Conservation (phyloP, 2,888 invertebrate species). For the Microplitis manilae region DNA sequence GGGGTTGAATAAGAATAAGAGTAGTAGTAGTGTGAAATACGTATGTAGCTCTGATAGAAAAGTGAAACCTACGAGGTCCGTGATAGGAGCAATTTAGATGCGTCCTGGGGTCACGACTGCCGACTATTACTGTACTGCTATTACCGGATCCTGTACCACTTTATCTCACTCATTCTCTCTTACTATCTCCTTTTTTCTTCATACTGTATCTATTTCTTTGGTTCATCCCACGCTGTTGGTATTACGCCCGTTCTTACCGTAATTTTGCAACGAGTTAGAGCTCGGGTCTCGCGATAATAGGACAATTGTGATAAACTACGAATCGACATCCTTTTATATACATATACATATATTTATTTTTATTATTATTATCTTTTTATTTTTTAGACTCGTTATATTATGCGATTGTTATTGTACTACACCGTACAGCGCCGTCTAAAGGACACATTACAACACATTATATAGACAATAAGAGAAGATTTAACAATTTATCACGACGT, state of each 20-base stretch:
- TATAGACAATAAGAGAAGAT: not conserved
- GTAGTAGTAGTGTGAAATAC: slow-evolving; percentile 17
- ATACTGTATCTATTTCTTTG: slow-evolving; percentile 6
- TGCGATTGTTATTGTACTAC: not conserved
- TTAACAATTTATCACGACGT: slow-evolving; percentile 20
- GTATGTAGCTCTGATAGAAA: slow-evolving; percentile 47
- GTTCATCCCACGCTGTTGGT: slow-evolving; percentile 56
- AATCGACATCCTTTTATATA: slow-evolving; percentile 20
- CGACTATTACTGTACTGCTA: slow-evolving; percentile 60
- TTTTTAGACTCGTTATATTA: not conserved
- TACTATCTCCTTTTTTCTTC: slow-evolving; percentile 44
- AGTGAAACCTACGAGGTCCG: slow-evolving; percentile 47
- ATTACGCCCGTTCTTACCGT: slow-evolving; percentile 49
- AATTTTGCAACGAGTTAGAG: slow-evolving; percentile 20
- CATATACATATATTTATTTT: not conserved
- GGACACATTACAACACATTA: slow-evolving; percentile 2
- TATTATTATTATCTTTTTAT: slow-evolving; percentile 4
- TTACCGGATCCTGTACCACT: slow-evolving; percentile 57
- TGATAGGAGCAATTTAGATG: slow-evolving; percentile 63
- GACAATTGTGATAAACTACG: slow-evolving; percentile 40
- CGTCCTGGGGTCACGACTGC: slow-evolving; percentile 64
- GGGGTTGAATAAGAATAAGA: not conserved
- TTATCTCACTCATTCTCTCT: slow-evolving; percentile 50
- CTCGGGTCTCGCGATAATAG: slow-evolving; percentile 38
- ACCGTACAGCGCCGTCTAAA: not conserved